These are phyloP conservation scores for Myocastor coypus DNA, from an alignment of 2,113 vertebrate species.

Conservation along the genomic window DNA sequence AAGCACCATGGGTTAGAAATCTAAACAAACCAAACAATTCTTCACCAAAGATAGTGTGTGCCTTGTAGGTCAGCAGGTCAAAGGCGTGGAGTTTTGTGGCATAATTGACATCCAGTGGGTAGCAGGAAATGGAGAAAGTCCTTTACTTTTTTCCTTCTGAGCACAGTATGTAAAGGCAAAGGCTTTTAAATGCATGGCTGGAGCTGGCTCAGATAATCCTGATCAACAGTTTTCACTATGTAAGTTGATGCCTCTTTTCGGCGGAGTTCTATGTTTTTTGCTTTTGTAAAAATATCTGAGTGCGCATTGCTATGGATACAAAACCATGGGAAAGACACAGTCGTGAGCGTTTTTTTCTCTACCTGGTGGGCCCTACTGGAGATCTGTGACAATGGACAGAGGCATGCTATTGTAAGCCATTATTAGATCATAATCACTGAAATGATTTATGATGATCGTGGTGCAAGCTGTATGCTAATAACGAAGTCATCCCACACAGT, in stretches of 20 bases:
- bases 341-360: background rate
- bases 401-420: slow-evolving; percentile 64
- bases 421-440: slow-evolving; percentile 63
- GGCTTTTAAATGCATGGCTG: background rate
- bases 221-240: background rate
- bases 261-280: background rate
- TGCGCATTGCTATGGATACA: slow-evolving; percentile 31
- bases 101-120: background rate
- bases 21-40: background rate
- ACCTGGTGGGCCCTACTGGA: slow-evolving; percentile 48
- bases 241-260: background rate
- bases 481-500: slow-evolving; percentile 36
- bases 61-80: background rate
- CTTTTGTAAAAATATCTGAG: slow-evolving; percentile 40
- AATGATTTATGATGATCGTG: slow-evolving; percentile 72
- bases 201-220: slow-evolving; percentile 10
- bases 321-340: slow-evolving; percentile 28
- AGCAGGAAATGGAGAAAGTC: background rate
- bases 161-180: background rate
- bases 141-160: background rate
- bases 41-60: background rate
- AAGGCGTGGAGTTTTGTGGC: background rate
- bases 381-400: slow-evolving; percentile 52
- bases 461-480: slow-evolving; percentile 52
- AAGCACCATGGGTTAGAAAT: background rate